Conservation (phyloP, 2,113 vertebrate species). For the Thamnaconus septentrionalis region DNA sequence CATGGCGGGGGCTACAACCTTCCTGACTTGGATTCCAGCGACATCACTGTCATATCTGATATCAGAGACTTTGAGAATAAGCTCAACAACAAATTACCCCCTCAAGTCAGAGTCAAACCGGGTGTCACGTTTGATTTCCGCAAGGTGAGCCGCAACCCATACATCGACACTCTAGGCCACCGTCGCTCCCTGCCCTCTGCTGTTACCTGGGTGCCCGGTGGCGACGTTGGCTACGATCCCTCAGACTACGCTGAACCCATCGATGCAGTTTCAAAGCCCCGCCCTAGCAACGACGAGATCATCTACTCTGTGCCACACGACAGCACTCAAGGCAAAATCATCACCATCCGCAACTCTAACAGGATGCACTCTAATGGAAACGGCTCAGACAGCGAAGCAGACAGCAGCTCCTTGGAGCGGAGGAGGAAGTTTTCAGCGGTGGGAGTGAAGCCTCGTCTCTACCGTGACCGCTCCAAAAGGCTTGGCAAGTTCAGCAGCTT, state of each 20-base stretch:
- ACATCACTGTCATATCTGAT: slow-evolving; percentile 84
- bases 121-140: slow-evolving; percentile 86
- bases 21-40: slow-evolving; percentile 87
- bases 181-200: slow-evolving; percentile 86
- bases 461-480: slow-evolving; percentile 87
- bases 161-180: slow-evolving; percentile 81
- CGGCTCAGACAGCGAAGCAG: slow-evolving; percentile 93
- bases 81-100: slow-evolving; percentile 89
- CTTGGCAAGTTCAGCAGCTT: slow-evolving; percentile 91
- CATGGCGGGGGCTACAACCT: slow-evolving; percentile 85
- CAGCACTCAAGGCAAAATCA: slow-evolving; percentile 98
- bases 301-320: slow-evolving; percentile 97
- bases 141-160: slow-evolving; percentile 83
- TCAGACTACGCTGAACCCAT: slow-evolving; percentile 95
- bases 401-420: slow-evolving; percentile 89
- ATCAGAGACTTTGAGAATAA: slow-evolving; percentile 87
- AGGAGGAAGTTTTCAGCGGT: slow-evolving; percentile 80
- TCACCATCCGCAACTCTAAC: slow-evolving; percentile 95
- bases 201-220: slow-evolving; percentile 83
- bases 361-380: slow-evolving; percentile 90
- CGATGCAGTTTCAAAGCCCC: slow-evolving; percentile 90
- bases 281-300: slow-evolving; percentile 91
- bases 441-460: slow-evolving; percentile 84
- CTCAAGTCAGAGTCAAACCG: slow-evolving; percentile 88
- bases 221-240: slow-evolving; percentile 87